These are phyloP conservation scores for Drosophila affinis DNA, from an alignment of 2,888 invertebrate genomes.

Conservation along the genomic window DNA sequence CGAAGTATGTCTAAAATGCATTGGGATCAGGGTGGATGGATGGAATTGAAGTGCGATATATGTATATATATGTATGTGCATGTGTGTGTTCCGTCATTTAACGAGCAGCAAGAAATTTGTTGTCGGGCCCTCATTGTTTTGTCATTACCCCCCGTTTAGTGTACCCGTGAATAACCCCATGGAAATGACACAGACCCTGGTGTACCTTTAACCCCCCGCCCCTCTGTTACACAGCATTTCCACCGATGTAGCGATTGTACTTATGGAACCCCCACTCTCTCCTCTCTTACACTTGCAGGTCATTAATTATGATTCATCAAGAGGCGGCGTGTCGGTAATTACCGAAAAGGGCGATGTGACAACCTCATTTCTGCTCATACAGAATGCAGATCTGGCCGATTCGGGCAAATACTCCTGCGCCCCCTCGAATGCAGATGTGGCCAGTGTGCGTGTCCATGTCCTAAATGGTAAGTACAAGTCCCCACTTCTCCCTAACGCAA, in stretches of 20 bases:
- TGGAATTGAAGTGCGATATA: background rate
- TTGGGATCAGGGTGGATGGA: background rate
- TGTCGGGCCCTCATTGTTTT: slow-evolving; percentile 37
- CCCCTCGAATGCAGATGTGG: slow-evolving; percentile 91
- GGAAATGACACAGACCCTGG: background rate
- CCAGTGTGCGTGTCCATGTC: slow-evolving; percentile 91
- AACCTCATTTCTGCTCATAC: slow-evolving; percentile 91
- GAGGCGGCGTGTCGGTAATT: slow-evolving; percentile 91
- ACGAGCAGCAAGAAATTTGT: slow-evolving; percentile 11
- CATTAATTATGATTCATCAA: slow-evolving; percentile 91
- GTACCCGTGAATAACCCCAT: background rate
- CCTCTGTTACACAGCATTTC: slow-evolving; percentile 6
- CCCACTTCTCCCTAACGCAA: slow-evolving; percentile 18
- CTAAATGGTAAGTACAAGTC: slow-evolving; percentile 88
- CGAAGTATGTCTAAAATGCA: slow-evolving; percentile 4
- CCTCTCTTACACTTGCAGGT: slow-evolving; percentile 85
- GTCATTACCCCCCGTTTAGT: slow-evolving; percentile 17
- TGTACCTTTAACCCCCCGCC: background rate
- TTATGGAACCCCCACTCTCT: slow-evolving; percentile 38
- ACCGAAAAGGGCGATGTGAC: slow-evolving; percentile 92
- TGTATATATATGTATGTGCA: no score
- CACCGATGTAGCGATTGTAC: slow-evolving; percentile 5
- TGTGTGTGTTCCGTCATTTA: background rate
- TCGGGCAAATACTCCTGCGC: slow-evolving; percentile 92
- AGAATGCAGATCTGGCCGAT: slow-evolving; percentile 89